Conservation (phyloP, 2,888 invertebrate species). For the Timandra comae region DNA sequence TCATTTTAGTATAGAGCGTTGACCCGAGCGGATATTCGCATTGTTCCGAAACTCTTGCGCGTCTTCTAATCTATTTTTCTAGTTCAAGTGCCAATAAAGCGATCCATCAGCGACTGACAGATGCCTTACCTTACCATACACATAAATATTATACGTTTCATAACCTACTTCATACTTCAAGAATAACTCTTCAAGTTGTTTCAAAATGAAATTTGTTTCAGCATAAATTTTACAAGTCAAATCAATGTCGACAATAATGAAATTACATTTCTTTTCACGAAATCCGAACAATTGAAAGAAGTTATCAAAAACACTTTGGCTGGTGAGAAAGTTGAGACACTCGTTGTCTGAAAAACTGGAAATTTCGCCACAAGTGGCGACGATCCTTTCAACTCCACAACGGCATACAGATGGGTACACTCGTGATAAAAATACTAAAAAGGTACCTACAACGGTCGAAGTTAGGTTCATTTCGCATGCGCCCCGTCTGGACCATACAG, state of each 20-base stretch:
- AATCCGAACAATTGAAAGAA: too few species aligned
- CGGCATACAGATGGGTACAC: constrained; percentile 25
- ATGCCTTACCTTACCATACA: too few species aligned
- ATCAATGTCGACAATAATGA: too few species aligned
- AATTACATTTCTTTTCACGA: too few species aligned
- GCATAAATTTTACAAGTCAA: too few species aligned
- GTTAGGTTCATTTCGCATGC: constrained; percentile 35
- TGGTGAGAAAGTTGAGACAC: too few species aligned
- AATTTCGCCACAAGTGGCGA: constrained; percentile 12
- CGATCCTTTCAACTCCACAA: constrained; percentile 14
- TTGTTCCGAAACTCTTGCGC: constrained; percentile 47
- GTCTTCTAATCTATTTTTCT: constrained; percentile 24
- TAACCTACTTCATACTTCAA: too few species aligned
- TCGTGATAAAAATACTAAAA: constrained; percentile 34
- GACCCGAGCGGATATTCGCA: constrained; percentile 49
- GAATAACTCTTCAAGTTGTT: too few species aligned
- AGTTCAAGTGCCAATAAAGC: constrained; percentile 23
- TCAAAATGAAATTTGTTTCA: too few species aligned
- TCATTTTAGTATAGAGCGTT: constrained; percentile 49
- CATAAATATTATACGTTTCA: too few species aligned
- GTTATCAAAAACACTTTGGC: not conserved
- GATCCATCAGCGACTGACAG: constrained; percentile 14
- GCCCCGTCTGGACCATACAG: constrained; percentile 24
- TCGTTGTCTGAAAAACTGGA: constrained; percentile 6
- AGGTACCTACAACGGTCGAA: constrained; percentile 22